Conservation (phyloP, 2,113 vertebrate genomes). For the Eublepharis macularius region DNA sequence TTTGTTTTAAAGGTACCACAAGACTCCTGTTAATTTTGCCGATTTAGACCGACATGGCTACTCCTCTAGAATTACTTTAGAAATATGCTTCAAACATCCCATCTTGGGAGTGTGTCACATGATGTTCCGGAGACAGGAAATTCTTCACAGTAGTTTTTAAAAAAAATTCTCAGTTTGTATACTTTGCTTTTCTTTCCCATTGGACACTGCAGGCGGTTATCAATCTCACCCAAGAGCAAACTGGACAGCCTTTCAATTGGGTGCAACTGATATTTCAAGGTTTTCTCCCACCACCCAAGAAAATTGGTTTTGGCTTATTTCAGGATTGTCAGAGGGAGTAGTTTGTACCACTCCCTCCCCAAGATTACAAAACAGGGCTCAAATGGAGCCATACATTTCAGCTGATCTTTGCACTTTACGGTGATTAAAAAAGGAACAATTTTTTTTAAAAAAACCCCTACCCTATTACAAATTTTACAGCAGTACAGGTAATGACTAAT, state of each 20-base stretch:
- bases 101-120: neutral
- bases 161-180: neutral
- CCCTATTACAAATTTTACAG: neutral
- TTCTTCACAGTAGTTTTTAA: neutral
- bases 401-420: neutral
- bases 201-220: neutral
- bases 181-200: neutral
- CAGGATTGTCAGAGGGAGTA: neutral
- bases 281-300: neutral
- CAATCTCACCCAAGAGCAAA: neutral
- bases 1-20: too few species aligned
- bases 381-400: neutral
- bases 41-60: too few species aligned
- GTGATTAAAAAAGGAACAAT: neutral
- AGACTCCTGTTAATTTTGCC: too few species aligned
- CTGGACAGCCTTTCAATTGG: neutral
- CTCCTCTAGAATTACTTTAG: too few species aligned
- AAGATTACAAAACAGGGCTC: neutral
- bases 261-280: neutral
- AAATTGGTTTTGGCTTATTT: neutral
- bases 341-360: neutral
- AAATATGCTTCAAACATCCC: neutral
- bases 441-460: neutral
- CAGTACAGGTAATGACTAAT: neutral
- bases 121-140: neutral